A percentile compares a stretch with the other conserved stretches of the same genome.
Evolutionary conservation across 2,888 invertebrate genomes (phyloP).

Genomic region (Beris morrisii): DNA sequence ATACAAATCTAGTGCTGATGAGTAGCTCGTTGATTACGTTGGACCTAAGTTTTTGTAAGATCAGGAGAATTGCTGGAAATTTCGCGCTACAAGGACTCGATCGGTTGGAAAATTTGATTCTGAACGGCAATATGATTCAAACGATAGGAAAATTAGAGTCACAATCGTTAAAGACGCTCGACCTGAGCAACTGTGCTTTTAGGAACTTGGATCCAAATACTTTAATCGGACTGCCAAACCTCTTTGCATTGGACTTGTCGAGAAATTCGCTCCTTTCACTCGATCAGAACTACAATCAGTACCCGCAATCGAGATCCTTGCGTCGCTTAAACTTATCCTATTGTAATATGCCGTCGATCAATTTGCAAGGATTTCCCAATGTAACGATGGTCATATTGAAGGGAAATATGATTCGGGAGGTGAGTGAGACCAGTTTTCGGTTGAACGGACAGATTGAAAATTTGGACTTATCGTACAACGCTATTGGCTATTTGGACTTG

Average conservation of each 20-base stretch:
- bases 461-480: constrained; percentile 69
- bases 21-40: constrained; percentile 63
- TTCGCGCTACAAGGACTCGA: constrained; percentile 56
- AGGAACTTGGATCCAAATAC: constrained; percentile 59
- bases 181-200: constrained; percentile 63
- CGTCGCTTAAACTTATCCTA: constrained; percentile 63
- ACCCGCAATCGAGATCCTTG: constrained; percentile 60
- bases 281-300: constrained; percentile 47
- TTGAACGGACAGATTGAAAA: constrained; percentile 64
- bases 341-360: constrained; percentile 64
- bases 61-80: constrained; percentile 59
- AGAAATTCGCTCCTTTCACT: constrained; percentile 63
- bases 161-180: constrained; percentile 59
- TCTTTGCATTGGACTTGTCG: constrained; percentile 64
- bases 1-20: constrained; percentile 59
- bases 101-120: constrained; percentile 59
- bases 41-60: constrained; percentile 65
- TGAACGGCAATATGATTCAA: constrained; percentile 60
- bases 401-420: constrained; percentile 65
- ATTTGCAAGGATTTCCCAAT: constrained; percentile 64
- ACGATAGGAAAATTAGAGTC: constrained; percentile 59
- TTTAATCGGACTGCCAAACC: constrained; percentile 61
- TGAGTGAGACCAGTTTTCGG: constrained; percentile 58
- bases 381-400: constrained; percentile 63
- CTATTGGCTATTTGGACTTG: constrained; percentile 62